Percentiles rank a stretch among this genome's conserved stretches.
Conservation (phyloP, 1,140 invertebrate species). For the Hestina assimilis region DNA sequence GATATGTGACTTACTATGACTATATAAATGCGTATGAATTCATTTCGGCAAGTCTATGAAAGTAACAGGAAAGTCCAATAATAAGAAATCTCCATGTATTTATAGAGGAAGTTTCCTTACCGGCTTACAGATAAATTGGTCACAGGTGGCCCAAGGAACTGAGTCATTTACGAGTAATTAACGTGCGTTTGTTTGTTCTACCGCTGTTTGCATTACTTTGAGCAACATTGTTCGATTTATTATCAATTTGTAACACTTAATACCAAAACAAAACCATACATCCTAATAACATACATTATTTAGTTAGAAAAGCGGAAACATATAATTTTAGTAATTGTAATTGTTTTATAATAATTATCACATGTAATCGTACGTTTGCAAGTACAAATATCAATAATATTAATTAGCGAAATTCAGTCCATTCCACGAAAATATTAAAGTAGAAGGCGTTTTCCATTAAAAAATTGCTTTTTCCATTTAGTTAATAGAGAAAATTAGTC, state of each 20-base stretch:
- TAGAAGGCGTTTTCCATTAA: background rate
- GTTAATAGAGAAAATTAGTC: slow-evolving; percentile 10
- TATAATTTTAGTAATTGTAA: background rate
- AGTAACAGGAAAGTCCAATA: too few species aligned
- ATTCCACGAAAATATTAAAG: background rate
- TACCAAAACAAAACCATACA: background rate
- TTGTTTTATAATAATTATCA: background rate
- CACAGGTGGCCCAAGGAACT: background rate
- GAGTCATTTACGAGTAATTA: slow-evolving; percentile 1
- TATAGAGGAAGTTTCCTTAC: too few species aligned
- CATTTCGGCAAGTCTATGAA: too few species aligned
- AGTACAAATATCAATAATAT: background rate
- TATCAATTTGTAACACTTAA: background rate
- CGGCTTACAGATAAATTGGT: background rate
- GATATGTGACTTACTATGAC: too few species aligned
- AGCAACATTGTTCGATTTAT: background rate
- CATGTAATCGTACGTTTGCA: background rate
- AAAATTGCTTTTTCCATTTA: slow-evolving; percentile 9
- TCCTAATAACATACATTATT: too few species aligned
- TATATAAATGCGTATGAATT: too few species aligned
- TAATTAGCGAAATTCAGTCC: background rate
- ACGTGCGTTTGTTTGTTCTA: background rate
- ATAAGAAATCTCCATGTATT: too few species aligned
- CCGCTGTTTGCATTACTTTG: background rate
- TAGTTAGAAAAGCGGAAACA: background rate